Evolutionary conservation across 2,888 invertebrate genomes (phyloP).

Genomic region (Pheosia tremula): DNA sequence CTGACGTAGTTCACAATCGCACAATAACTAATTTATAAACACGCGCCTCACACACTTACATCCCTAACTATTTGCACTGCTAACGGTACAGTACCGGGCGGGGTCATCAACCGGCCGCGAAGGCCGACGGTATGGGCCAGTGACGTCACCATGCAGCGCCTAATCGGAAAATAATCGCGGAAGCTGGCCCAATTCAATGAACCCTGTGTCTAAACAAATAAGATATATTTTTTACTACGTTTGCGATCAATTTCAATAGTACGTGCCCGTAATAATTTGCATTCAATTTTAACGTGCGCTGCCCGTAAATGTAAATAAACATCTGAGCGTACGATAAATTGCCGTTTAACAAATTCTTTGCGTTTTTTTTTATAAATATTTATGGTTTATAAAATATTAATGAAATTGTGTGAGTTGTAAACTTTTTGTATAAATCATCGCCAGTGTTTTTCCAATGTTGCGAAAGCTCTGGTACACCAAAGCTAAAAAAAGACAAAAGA

Average conservation of each 20-base stretch:
- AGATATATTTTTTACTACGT: conserved; percentile 20
- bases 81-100: conserved; percentile 54
- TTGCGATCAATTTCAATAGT: conserved; percentile 11
- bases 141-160: conserved; percentile 59
- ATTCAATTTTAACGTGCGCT: too few species aligned
- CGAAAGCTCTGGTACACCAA: too few species aligned
- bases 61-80: conserved; percentile 50
- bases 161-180: conserved; percentile 39
- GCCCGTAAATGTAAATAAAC: conserved; percentile 14
- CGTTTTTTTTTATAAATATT: neutral
- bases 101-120: conserved; percentile 69
- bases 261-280: conserved; percentile 9
- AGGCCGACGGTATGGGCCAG: conserved; percentile 55
- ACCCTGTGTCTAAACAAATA: conserved; percentile 20
- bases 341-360: neutral
- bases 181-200: conserved; percentile 30
- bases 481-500: too few species aligned
- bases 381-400: neutral
- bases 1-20: too few species aligned
- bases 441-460: too few species aligned
- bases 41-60: conserved; percentile 36
- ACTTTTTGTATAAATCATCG: neutral
- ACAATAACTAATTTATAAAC: neutral
- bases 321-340: conserved; percentile 3
- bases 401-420: neutral